A percentile compares a stretch with the other conserved stretches of the same genome.
phyloP scores from a whole-genome alignment of 2,797 vertebrate genomes.

The Sternarchorhynchus goeldii region DNA sequence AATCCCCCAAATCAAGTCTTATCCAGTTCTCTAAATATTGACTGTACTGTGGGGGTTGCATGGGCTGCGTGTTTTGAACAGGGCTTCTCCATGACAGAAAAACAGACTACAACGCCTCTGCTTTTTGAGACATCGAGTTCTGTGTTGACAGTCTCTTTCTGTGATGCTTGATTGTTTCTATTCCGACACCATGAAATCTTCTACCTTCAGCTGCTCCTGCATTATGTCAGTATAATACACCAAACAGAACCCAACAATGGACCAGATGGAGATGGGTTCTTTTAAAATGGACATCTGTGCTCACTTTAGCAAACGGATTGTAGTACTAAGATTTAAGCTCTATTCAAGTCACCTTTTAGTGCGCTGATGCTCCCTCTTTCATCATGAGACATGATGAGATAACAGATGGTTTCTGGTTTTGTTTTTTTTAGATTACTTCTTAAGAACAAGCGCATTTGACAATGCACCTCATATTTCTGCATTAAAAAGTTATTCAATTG shows the following conservation, averaged over 20 bases:
- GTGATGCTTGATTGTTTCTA: background rate
- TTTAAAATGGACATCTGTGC: background rate
- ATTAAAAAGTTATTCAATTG: too few relatives aligned
- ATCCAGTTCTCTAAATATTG: conserved; percentile 26
- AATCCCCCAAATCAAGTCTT: conserved; percentile 3
- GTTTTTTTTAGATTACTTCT: background rate
- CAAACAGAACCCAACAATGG: background rate
- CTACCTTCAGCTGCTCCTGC: background rate
- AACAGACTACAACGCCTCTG: background rate
- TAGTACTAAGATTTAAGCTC: background rate
- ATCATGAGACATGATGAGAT: background rate
- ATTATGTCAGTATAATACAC: background rate
- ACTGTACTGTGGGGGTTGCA: conserved; percentile 5
- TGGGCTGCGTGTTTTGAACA: background rate
- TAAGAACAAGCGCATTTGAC: background rate
- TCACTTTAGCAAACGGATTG: background rate
- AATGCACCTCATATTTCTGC: too few relatives aligned
- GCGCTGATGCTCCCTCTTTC: background rate
- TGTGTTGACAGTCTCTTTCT: background rate
- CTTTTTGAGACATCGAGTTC: conserved; percentile 12
- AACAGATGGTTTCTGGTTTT: background rate
- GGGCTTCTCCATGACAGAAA: conserved; percentile 5
- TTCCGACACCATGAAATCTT: background rate
- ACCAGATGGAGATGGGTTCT: background rate
- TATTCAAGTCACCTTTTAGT: background rate